A percentile compares a stretch with the other conserved stretches of the same genome.
These are phyloP conservation scores for Epinephelus lanceolatus DNA, from an alignment of 2,113 vertebrate species.

Conservation along the genomic window DNA sequence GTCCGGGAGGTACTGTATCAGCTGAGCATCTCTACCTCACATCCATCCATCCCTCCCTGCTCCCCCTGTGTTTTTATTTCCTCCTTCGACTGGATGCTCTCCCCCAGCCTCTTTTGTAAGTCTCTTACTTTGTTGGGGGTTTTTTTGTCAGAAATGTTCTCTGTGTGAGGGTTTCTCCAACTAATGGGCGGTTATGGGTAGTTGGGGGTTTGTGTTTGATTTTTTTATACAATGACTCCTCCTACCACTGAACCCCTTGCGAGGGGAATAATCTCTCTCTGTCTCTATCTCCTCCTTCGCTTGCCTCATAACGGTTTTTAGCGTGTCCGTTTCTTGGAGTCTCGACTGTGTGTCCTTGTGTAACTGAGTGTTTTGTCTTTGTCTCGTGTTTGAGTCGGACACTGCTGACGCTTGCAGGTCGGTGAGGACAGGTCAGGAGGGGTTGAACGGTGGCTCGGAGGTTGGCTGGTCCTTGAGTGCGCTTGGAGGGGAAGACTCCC, in stretches of 20 bases:
- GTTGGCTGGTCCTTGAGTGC: constrained; percentile 37
- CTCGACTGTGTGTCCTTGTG: constrained; percentile 77
- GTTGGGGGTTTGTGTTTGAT: constrained; percentile 23
- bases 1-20: constrained; percentile 74
- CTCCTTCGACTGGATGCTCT: constrained; percentile 54
- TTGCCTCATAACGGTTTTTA: constrained; percentile 69
- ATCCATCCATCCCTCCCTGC: constrained; percentile 75
- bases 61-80: constrained; percentile 47
- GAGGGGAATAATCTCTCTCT: constrained; percentile 29
- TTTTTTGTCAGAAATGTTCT: constrained; percentile 21
- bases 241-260: background rate
- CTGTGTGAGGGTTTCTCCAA: constrained; percentile 27
- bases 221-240: constrained; percentile 36
- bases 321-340: constrained; percentile 73
- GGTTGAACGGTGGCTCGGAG: constrained; percentile 3
- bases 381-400: constrained; percentile 80
- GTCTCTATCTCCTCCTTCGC: constrained; percentile 55
- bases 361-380: constrained; percentile 79
- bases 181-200: constrained; percentile 45
- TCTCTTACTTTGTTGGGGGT: constrained; percentile 8
- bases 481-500: constrained; percentile 40
- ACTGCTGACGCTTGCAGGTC: constrained; percentile 60
- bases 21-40: constrained; percentile 86
- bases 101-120: constrained; percentile 29
- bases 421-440: constrained; percentile 8